Evolutionary conservation across 2,797 vertebrate genomes (phyloP), one percentile per base, ranked within the genome.

Genomic region (Melanitta fusca): DNA sequence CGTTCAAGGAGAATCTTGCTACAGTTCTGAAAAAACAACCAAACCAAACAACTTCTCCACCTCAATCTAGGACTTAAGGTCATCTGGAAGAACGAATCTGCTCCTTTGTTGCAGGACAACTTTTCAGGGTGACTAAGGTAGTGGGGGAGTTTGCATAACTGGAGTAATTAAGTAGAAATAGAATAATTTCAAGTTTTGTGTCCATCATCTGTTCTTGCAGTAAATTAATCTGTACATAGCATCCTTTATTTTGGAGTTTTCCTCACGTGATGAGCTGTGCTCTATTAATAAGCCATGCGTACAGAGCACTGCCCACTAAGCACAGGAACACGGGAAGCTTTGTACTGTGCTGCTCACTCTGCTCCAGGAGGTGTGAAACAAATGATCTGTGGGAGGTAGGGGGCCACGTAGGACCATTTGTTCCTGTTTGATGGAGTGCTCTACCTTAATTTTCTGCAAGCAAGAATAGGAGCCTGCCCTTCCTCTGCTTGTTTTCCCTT

Each of bases 361-460:
- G 51, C 71, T 45, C 13, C 78, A 10, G 60, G 54, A 73, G 60
- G 39, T 61, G 60, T 9, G 60, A 54, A 72, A 65, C 71, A 28
- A 13, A 6, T 5, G 72, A 6, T 13, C 21, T 11, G 39, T 16
- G 22, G 34, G 53, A 20, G 58, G 57, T 38, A 34, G 45, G 38
- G 19, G 51, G 22, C 13, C 28, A 2, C 0, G 4, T 6, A 19
- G 25, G 60, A 72, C 47, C 30, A 47, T 49, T 32, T 21, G 2
- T 17, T 60, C 34, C 45, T 43, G 8, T 4, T 38, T 22, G 24
- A 8, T 34, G 57, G n/a, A 53, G 6, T 27, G 38, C 11, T 22
- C 20, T 36, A 19, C 65, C 28, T 2, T 28, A 0, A 6, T 16
- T 11, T 19, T 15, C 47, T 24, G 25, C 11, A 1, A 4, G 30